These are phyloP conservation scores for Varecia variegata DNA, from an alignment of 2,797 vertebrate species.

Conservation along the genomic window DNA sequence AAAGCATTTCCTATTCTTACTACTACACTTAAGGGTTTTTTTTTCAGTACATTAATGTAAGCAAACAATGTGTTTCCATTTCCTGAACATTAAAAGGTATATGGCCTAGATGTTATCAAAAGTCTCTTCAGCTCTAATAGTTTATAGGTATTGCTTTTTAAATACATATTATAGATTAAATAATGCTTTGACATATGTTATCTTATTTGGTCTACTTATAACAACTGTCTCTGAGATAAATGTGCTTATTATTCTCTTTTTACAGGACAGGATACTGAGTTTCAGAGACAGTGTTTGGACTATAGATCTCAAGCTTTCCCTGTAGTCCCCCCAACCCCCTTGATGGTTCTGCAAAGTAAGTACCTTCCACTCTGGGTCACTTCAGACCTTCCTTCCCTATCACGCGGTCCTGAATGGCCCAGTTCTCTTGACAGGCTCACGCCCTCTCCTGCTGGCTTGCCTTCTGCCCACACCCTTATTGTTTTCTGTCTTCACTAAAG, in stretches of 20 bases:
- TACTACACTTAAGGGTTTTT: neutral
- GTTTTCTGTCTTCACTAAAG: neutral
- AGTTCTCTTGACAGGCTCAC: neutral
- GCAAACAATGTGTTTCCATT: neutral
- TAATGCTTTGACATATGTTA: neutral
- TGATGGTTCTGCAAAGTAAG: neutral
- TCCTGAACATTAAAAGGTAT: neutral
- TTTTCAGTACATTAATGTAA: neutral
- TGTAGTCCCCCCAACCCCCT: neutral
- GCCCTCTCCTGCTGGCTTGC: neutral
- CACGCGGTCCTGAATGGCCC: neutral
- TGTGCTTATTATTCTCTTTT: neutral
- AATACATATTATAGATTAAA: neutral
- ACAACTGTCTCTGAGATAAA: neutral
- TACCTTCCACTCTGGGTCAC: neutral
- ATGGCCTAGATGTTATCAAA: neutral
- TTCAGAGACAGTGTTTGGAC: neutral
- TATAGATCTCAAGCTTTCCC: neutral
- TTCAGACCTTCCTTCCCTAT: neutral
- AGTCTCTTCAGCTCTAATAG: neutral
- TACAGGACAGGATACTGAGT: neutral
- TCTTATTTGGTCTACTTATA: neutral
- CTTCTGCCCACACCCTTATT: neutral
- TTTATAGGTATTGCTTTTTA: neutral
- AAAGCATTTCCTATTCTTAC: neutral